Conservation (phyloP, 1,140 invertebrate species). For the Mylabris phalerata region DNA sequence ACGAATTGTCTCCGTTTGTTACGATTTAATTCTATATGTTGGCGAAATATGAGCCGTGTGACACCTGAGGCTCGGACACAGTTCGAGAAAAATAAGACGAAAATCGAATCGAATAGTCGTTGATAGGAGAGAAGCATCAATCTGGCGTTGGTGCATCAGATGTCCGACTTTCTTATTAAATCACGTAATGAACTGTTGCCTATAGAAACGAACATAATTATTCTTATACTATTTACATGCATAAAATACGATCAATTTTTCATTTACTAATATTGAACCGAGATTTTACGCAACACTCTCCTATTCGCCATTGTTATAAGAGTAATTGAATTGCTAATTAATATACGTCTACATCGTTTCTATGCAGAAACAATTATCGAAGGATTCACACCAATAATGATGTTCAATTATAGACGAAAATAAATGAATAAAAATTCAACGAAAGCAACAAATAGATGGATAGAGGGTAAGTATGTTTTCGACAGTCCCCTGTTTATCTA, state of each 20-base stretch:
- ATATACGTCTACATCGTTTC: not conserved
- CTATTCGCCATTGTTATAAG: not conserved
- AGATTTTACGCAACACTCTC: not conserved
- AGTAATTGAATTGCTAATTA: not conserved
- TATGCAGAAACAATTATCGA: too few species aligned
- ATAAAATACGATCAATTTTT: not conserved
- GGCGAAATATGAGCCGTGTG: too few species aligned
- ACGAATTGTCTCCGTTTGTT: too few species aligned
- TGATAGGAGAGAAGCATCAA: constrained; percentile 7
- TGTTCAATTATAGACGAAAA: too few species aligned
- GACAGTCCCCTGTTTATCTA: too few species aligned
- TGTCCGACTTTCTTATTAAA: constrained; percentile 16
- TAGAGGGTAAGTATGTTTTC: too few species aligned
- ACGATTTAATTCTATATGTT: too few species aligned
- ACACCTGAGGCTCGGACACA: too few species aligned
- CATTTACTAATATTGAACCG: not conserved
- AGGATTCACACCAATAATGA: too few species aligned
- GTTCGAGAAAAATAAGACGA: not conserved
- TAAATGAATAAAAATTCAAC: too few species aligned
- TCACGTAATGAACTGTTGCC: constrained; percentile 21
- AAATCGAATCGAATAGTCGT: not conserved
- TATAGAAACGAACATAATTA: constrained; percentile 17
- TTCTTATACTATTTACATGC: not conserved
- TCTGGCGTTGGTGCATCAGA: constrained; percentile 18
- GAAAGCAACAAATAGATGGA: too few species aligned